Conservation (phyloP, 2,888 invertebrate genomes). For the Rhingia campestris region DNA sequence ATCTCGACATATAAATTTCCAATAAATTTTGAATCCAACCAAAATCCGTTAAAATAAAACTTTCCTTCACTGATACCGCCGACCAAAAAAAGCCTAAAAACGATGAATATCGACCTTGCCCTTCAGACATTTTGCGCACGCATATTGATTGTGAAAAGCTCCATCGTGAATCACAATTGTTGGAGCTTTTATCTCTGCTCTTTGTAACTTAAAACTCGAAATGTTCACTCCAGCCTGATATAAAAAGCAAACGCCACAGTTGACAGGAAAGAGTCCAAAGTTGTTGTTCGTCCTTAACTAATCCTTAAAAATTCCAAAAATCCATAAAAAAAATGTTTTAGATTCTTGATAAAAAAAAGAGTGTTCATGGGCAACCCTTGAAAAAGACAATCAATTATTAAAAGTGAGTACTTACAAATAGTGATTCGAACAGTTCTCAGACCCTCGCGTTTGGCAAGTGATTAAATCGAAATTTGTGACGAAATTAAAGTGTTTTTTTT, state of each 20-base stretch:
- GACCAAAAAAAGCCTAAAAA: conserved; percentile 20
- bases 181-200: conserved; percentile 19
- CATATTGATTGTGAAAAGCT: conserved; percentile 71
- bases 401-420: conserved; percentile 18
- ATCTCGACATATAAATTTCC: conserved; percentile 1
- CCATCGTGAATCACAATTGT: conserved; percentile 50
- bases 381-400: neutral
- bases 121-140: conserved; percentile 74
- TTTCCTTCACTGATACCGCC: neutral
- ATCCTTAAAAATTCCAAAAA: neutral
- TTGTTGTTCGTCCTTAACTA: conserved; percentile 50
- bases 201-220: conserved; percentile 19
- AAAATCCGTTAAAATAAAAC: conserved; percentile 3
- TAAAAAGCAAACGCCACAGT: conserved; percentile 59
- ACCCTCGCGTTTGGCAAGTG: conserved; percentile 4
- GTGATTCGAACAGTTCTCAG: conserved; percentile 11
- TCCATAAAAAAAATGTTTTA: neutral
- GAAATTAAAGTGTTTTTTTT: no score
- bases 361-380: neutral
- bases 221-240: conserved; percentile 45
- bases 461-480: no score
- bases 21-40: conserved; percentile 18
- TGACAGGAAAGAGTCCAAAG: conserved; percentile 35
- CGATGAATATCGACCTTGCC: conserved; percentile 68
- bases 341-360: neutral